Percentiles rank a stretch among this genome's conserved stretches.
phyloP scores from a whole-genome alignment of 1,140 invertebrate genomes.

The Araneus ventricosus region DNA sequence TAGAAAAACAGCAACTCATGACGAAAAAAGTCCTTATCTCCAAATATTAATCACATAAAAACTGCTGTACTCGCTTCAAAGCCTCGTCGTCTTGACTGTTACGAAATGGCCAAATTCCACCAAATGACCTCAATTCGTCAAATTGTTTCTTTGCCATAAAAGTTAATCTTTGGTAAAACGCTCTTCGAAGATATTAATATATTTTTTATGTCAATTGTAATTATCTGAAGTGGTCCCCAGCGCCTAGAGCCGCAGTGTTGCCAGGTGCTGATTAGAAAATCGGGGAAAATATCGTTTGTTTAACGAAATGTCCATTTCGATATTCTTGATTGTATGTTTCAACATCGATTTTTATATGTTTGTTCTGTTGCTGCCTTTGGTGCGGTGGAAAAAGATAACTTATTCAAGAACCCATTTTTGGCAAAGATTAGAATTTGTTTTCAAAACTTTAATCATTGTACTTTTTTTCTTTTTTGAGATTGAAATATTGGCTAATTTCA shows the following conservation, averaged over 20 bases:
- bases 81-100: too few relatives aligned
- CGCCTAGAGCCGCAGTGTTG: neutral
- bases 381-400: neutral
- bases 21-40: constrained; percentile 23
- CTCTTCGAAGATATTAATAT: constrained; percentile 30
- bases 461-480: too few relatives aligned
- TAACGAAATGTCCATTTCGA: neutral
- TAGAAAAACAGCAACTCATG: neutral
- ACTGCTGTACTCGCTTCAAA: neutral
- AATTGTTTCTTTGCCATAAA: constrained; percentile 52
- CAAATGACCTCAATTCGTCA: constrained; percentile 38
- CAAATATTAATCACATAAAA: constrained; percentile 34
- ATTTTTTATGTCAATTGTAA: constrained; percentile 22
- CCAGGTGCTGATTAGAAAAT: constrained; percentile 18
- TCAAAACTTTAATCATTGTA: too few relatives aligned
- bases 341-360: neutral
- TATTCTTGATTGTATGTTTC: neutral
- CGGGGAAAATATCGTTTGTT: neutral
- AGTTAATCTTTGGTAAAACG: constrained; percentile 39
- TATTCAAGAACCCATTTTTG: neutral
- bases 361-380: neutral
- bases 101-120: neutral
- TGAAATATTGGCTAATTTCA: too few relatives aligned
- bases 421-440: too few relatives aligned
- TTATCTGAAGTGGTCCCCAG: constrained; percentile 38